phyloP scores from a whole-genome alignment of 2,113 vertebrate genomes.

The Gambusia holbrooki region DNA sequence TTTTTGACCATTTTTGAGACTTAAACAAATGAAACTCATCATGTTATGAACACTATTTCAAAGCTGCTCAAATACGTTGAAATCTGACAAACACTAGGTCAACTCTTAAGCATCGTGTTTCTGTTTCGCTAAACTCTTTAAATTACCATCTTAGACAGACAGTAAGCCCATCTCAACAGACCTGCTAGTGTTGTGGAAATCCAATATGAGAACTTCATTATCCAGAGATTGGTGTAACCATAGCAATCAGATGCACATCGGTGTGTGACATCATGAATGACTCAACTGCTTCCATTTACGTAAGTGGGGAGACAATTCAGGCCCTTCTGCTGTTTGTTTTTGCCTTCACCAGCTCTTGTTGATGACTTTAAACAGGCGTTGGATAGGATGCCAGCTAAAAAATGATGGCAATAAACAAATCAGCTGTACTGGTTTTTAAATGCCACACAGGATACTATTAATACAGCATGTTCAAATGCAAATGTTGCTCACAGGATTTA shows the following conservation, averaged over 20 bases:
- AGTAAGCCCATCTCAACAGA: slow-evolving; percentile 18
- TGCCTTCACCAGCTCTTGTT: slow-evolving; percentile 19
- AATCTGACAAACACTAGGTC: background rate
- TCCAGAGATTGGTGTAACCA: slow-evolving; percentile 68
- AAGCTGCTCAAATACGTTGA: background rate
- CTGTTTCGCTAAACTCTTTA: background rate
- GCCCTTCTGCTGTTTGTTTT: slow-evolving; percentile 42
- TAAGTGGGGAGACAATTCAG: slow-evolving; percentile 59
- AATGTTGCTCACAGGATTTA: slow-evolving; percentile 61
- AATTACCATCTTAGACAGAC: background rate
- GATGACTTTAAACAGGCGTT: slow-evolving; percentile 38
- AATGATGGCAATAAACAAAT: slow-evolving; percentile 14
- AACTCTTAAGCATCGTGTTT: background rate
- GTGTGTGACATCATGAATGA: slow-evolving; percentile 73
- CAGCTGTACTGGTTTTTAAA: slow-evolving; percentile 27
- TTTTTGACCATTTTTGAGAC: background rate
- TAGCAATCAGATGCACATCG: slow-evolving; percentile 76
- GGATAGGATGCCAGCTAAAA: slow-evolving; percentile 17
- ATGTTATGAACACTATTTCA: background rate
- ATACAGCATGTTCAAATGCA: slow-evolving; percentile 39
- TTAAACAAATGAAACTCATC: background rate
- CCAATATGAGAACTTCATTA: slow-evolving; percentile 43
- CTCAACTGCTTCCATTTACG: slow-evolving; percentile 66
- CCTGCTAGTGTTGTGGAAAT: slow-evolving; percentile 56
- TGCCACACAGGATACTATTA: slow-evolving; percentile 16